Evolutionary conservation across 2,797 vertebrate species (phyloP).

Genomic region (Fistularia tabacaria): DNA sequence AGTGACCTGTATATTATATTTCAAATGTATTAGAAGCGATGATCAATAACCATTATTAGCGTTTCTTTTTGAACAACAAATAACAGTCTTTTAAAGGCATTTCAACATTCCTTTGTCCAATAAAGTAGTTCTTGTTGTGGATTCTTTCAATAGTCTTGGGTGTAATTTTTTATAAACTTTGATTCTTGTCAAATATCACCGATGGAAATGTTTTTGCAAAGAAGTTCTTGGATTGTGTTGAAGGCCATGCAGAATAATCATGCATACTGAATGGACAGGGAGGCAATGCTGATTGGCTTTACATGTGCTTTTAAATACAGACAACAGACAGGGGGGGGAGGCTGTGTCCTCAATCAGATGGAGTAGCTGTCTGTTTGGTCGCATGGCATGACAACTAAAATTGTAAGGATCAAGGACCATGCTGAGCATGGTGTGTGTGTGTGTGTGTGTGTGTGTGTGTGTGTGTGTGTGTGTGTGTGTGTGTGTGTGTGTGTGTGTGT

Average conservation of each 20-base stretch:
- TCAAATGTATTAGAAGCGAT: too few relatives aligned
- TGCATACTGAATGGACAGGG: conserved; percentile 50
- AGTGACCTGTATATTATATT: too few relatives aligned
- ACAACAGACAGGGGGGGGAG: conserved; percentile 6
- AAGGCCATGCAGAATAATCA: conserved; percentile 67
- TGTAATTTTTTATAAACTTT: conserved; percentile 15
- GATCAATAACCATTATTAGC: conserved; percentile 11
- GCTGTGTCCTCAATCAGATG: conserved; percentile 17
- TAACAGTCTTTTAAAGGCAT: conserved; percentile 40
- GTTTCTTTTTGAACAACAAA: conserved; percentile 22
- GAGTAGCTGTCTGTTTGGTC: conserved; percentile 15
- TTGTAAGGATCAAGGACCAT: conserved; percentile 12
- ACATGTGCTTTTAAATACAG: conserved; percentile 56
- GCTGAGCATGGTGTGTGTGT: conserved; percentile 11
- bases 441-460: too few relatives aligned
- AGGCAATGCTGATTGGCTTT: conserved; percentile 39
- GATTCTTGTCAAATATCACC: neutral
- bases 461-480: conserved; percentile 32
- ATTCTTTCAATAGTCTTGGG: conserved; percentile 26
- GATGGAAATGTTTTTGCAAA: conserved; percentile 6
- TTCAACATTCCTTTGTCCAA: conserved; percentile 37
- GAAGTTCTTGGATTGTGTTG: conserved; percentile 18
- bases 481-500: conserved; percentile 42
- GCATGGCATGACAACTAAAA: conserved; percentile 18
- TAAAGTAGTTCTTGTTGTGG: conserved; percentile 25